Evolutionary conservation across 2,888 invertebrate species (phyloP).

Genomic region (Orchestes rusci): DNA sequence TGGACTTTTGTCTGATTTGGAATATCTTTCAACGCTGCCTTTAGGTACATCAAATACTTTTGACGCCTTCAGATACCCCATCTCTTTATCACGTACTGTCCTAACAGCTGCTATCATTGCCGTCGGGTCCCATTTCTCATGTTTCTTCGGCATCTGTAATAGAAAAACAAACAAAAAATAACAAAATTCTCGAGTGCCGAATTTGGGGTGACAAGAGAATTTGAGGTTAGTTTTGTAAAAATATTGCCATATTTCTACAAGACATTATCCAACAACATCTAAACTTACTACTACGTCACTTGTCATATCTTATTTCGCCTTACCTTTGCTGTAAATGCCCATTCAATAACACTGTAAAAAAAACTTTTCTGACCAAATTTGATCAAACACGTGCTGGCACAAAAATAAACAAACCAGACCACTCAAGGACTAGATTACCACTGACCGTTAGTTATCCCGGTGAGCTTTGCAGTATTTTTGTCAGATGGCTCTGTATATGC

Average conservation of each 20-base stretch:
- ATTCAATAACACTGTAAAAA: no score
- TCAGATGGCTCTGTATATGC: neutral
- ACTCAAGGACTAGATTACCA: neutral
- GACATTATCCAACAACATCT: no score
- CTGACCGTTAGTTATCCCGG: neutral
- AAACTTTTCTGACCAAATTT: neutral
- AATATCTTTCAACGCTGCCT: conserved; percentile 7
- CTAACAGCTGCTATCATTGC: conserved; percentile 6
- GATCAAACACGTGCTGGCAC: no score
- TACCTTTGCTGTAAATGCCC: no score
- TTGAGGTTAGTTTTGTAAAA: neutral
- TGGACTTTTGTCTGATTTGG: conserved; percentile 8
- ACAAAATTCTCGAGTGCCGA: neutral
- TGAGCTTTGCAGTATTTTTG: neutral
- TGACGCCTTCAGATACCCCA: conserved; percentile 9
- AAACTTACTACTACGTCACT: no score
- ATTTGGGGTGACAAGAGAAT: neutral
- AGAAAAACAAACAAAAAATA: neutral
- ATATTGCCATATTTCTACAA: no score
- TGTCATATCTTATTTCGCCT: no score
- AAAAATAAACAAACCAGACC: no score
- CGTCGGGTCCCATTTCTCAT: conserved; percentile 1
- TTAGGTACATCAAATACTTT: conserved; percentile 6
- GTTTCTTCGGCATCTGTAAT: neutral
- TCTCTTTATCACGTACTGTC: conserved; percentile 9